phyloP scores from a whole-genome alignment of 2,113 vertebrate species.

The Aviceda subcristata region DNA sequence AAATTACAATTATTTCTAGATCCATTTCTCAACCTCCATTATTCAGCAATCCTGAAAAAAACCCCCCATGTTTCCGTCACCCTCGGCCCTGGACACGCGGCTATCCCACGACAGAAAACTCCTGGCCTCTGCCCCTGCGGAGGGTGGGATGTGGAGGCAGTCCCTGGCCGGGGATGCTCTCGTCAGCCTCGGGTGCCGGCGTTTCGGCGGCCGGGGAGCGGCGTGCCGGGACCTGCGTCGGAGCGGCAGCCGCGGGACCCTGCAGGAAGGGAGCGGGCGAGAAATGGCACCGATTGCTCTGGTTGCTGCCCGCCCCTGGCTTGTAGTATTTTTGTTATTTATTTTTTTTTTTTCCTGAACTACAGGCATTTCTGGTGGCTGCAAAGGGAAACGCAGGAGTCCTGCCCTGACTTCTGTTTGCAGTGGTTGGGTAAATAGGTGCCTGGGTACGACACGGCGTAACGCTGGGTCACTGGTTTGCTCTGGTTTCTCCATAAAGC shows the following conservation, averaged over 20 bases:
- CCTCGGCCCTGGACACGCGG: background rate
- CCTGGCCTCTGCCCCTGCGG: background rate
- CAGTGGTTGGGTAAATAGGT: background rate
- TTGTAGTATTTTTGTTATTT: background rate
- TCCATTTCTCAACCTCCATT: constrained; percentile 3
- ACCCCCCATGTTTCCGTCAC: background rate
- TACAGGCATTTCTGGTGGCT: background rate
- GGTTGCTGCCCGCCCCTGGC: background rate
- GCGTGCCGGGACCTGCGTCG: accelerated
- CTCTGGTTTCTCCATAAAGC: background rate
- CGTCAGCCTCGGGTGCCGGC: background rate
- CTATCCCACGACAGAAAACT: background rate
- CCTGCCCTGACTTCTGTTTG: background rate
- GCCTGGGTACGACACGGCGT: background rate
- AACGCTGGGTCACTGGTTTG: background rate
- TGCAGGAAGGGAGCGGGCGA: background rate
- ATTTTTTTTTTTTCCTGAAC: background rate
- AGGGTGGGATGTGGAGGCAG: background rate
- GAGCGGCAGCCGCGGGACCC: background rate
- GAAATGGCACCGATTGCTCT: background rate
- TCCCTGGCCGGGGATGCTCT: background rate
- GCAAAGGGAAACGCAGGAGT: background rate
- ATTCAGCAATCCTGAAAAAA: constrained; percentile 24
- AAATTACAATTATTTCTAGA: constrained; percentile 24
- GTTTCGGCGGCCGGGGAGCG: background rate